Evolutionary conservation across 2,888 invertebrate species (phyloP).

Genomic region (Drosophila picticornis): DNA sequence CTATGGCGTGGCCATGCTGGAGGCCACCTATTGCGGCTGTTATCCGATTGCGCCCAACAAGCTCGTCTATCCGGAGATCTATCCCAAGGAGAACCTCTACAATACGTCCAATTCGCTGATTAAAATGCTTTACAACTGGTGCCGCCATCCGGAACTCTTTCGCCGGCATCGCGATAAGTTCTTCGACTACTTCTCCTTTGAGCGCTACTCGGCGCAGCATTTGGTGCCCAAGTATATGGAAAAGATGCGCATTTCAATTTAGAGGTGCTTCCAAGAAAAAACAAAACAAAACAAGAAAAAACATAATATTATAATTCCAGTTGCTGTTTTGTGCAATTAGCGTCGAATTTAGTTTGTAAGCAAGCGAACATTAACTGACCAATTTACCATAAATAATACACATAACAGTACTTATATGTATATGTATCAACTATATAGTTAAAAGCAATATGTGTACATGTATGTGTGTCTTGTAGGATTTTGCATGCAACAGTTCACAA

Average conservation of each 20-base stretch:
- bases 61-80: slow-evolving; percentile 91
- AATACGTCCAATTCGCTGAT: slow-evolving; percentile 87
- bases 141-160: slow-evolving; percentile 85
- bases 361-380: slow-evolving; percentile 41
- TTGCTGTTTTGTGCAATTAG: slow-evolving; percentile 55
- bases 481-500: slow-evolving; percentile 3
- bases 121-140: slow-evolving; percentile 86
- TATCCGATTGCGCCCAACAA: slow-evolving; percentile 89
- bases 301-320: slow-evolving; percentile 30
- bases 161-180: slow-evolving; percentile 82
- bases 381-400: slow-evolving; percentile 45
- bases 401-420: neutral
- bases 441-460: slow-evolving; percentile 2
- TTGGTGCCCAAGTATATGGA: slow-evolving; percentile 85
- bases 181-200: slow-evolving; percentile 84
- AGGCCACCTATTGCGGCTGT: slow-evolving; percentile 90
- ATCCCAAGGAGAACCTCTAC: slow-evolving; percentile 88
- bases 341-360: slow-evolving; percentile 70
- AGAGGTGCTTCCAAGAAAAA: slow-evolving; percentile 22
- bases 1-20: slow-evolving; percentile 91
- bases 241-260: slow-evolving; percentile 78
- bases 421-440: slow-evolving; percentile 10
- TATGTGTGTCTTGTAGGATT: slow-evolving; percentile 8
- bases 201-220: slow-evolving; percentile 84
- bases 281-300: slow-evolving; percentile 5